phyloP scores from a whole-genome alignment of 2,888 invertebrate species.

The Esperia sulphurella region DNA sequence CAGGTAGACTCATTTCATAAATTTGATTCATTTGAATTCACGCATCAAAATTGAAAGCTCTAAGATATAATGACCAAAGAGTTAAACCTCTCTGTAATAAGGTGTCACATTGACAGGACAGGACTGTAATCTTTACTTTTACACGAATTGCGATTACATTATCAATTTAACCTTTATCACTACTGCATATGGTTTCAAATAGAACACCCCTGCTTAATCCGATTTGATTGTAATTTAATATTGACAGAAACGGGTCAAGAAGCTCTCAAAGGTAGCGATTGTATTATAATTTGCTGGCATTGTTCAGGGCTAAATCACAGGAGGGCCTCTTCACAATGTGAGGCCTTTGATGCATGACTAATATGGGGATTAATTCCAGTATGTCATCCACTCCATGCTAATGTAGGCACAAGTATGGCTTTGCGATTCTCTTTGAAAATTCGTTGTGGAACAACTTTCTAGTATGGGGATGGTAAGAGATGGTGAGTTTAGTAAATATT shows the following conservation, averaged over 20 bases:
- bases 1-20: not conserved
- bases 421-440: constrained; percentile 50
- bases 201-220: not conserved
- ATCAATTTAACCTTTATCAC: not conserved
- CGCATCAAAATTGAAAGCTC: not conserved
- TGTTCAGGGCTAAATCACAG: constrained; percentile 59
- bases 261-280: constrained; percentile 57
- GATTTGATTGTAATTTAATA: constrained; percentile 35
- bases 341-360: constrained; percentile 73
- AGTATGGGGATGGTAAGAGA: not conserved
- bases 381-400: constrained; percentile 71
- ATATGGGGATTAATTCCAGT: constrained; percentile 69
- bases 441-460: not conserved
- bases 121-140: too few relatives aligned
- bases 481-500: not conserved
- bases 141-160: not conserved
- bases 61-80: too few relatives aligned
- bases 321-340: constrained; percentile 50
- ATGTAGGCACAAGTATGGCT: constrained; percentile 48
- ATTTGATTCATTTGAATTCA: not conserved
- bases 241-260: constrained; percentile 66
- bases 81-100: too few relatives aligned
- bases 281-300: constrained; percentile 65
- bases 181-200: not conserved
- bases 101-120: too few relatives aligned